phyloP scores from a whole-genome alignment of 2,113 vertebrate species.

The Paedocypris sp. region DNA sequence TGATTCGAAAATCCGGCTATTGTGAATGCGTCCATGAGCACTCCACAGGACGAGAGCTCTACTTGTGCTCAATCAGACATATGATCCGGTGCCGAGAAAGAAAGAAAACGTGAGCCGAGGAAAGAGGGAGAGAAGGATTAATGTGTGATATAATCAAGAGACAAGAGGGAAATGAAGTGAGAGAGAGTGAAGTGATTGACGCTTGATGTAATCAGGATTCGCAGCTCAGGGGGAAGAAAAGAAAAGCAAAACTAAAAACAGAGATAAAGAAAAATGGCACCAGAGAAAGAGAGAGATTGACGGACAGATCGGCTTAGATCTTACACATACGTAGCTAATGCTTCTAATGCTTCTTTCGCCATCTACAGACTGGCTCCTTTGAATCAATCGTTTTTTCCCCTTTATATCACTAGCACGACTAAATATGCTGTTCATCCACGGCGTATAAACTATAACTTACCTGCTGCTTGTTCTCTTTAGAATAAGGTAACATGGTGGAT shows the following conservation, averaged over 20 bases:
- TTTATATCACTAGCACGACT: too few species aligned
- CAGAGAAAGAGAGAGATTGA: constrained; percentile 6
- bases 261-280: too few species aligned
- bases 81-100: constrained; percentile 10
- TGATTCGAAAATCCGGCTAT: constrained; percentile 20
- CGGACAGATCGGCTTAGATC: too few species aligned
- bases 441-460: constrained; percentile 46
- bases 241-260: not conserved
- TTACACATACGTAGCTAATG: too few species aligned
- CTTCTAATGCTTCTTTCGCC: too few species aligned
- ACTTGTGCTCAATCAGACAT: constrained; percentile 9
- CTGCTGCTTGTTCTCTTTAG: constrained; percentile 97
- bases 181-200: constrained; percentile 8
- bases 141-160: constrained; percentile 1
- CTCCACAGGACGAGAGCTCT: constrained; percentile 1
- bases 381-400: too few species aligned
- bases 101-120: not conserved
- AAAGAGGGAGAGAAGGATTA: not conserved
- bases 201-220: constrained; percentile 14
- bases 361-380: not conserved
- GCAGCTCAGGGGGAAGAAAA: not conserved
- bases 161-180: not conserved
- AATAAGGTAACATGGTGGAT: constrained; percentile 95
- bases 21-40: constrained; percentile 1
- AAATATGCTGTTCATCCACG: not conserved